Evolutionary conservation across 2,797 vertebrate species (phyloP).

Genomic region (Carcharodon carcharias): DNA sequence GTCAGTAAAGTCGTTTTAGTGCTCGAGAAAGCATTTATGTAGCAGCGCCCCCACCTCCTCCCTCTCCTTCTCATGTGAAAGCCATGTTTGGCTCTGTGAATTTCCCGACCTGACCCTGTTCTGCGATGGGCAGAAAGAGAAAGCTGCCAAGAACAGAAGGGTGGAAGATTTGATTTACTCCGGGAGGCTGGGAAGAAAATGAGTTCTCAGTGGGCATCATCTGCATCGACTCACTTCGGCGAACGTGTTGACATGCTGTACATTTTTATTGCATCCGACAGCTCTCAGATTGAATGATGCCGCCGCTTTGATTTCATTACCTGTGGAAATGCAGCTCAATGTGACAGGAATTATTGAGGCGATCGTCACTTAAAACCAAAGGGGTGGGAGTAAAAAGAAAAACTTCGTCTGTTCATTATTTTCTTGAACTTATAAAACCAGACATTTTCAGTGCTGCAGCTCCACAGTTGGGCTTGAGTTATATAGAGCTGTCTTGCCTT

Average conservation of each 20-base stretch:
- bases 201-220: not conserved
- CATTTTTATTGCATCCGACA: not conserved
- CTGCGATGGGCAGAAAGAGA: not conserved
- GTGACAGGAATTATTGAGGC: not conserved
- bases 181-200: not conserved
- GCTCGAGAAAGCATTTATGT: not conserved
- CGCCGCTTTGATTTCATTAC: not conserved
- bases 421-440: not conserved
- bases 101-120: not conserved
- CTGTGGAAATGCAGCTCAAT: not conserved
- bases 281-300: not conserved
- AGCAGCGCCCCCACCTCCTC: not conserved
- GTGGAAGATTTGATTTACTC: not conserved
- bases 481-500: not conserved
- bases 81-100: not conserved
- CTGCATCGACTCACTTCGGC: too few relatives aligned
- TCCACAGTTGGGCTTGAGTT: not conserved
- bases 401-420: not conserved
- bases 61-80: not conserved
- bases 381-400: not conserved
- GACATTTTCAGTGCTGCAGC: not conserved
- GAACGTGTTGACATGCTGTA: not conserved
- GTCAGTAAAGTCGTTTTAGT: not conserved
- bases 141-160: not conserved
- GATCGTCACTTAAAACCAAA: not conserved